Evolutionary conservation across 2,113 vertebrate species (phyloP).

Genomic region (Oreotrochilus melanogaster): DNA sequence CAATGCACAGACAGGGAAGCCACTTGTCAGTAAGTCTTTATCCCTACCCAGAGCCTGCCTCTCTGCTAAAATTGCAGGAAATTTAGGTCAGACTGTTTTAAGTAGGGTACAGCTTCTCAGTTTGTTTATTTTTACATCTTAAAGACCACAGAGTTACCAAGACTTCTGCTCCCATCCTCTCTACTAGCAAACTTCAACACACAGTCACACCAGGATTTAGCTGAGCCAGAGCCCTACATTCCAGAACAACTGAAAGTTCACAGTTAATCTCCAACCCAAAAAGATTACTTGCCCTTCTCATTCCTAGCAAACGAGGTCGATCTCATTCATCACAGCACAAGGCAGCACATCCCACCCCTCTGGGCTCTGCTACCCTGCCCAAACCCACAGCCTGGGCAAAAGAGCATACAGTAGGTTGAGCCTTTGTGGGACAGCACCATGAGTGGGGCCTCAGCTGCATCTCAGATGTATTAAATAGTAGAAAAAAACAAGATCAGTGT

Average conservation of each 20-base stretch:
- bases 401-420: slow-evolving; percentile 48
- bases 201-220: not conserved
- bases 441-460: slow-evolving; percentile 40
- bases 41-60: not conserved
- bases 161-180: slow-evolving; percentile 33
- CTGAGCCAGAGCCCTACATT: not conserved
- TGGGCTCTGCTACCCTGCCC: not conserved
- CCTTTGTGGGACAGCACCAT: slow-evolving; percentile 6
- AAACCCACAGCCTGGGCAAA: slow-evolving; percentile 46
- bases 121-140: slow-evolving; percentile 68
- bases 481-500: not conserved
- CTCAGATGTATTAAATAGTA: not conserved
- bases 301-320: not conserved
- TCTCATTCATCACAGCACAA: slow-evolving; percentile 41
- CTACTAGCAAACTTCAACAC: slow-evolving; percentile 1
- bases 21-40: not conserved
- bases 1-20: fast-evolving
- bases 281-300: not conserved
- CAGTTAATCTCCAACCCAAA: not conserved
- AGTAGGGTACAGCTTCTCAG: slow-evolving; percentile 58
- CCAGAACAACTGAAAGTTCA: not conserved
- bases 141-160: slow-evolving; percentile 10
- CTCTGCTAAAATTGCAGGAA: slow-evolving; percentile 5
- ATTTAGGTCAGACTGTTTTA: slow-evolving; percentile 66
- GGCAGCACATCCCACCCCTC: slow-evolving; percentile 2